phyloP scores from a whole-genome alignment of 1,140 invertebrate species.

The Leptonema lineaticorne region DNA sequence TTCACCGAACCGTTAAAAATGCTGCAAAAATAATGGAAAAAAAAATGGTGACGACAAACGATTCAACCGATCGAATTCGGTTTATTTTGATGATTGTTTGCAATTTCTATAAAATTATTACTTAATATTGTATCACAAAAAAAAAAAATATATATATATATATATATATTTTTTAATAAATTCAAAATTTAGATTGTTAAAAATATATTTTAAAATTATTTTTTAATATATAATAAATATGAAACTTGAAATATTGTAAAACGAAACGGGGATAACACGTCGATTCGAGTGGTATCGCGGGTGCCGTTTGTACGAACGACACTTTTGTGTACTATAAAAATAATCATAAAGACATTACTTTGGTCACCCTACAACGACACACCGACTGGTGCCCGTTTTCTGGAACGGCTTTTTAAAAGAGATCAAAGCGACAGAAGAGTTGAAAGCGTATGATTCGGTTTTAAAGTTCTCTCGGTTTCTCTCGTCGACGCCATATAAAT shows the following conservation, averaged over 20 bases:
- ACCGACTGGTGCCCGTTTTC: neutral
- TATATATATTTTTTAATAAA: too few species aligned
- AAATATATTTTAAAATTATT: too few species aligned
- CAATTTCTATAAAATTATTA: too few species aligned
- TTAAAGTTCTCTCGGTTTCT: slow-evolving; percentile 31
- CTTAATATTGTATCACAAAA: too few species aligned
- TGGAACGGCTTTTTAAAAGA: slow-evolving; percentile 34
- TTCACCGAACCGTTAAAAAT: neutral
- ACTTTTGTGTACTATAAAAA: slow-evolving; percentile 42
- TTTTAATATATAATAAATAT: too few species aligned
- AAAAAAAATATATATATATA: too few species aligned
- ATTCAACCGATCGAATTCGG: too few species aligned
- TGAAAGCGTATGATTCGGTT: slow-evolving; percentile 34
- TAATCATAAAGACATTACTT: slow-evolving; percentile 42
- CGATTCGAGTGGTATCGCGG: slow-evolving; percentile 22
- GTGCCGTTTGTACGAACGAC: slow-evolving; percentile 31
- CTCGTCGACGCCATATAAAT: slow-evolving; percentile 33
- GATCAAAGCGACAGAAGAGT: slow-evolving; percentile 35
- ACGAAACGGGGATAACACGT: too few species aligned
- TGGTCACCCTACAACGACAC: slow-evolving; percentile 20
- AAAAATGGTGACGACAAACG: too few species aligned
- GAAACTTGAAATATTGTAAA: too few species aligned
- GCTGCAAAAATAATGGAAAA: neutral
- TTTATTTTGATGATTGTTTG: too few species aligned
- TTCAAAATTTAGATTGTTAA: too few species aligned